Percentiles rank a stretch among this genome's conserved stretches.
These are phyloP conservation scores for Deilephila elpenor DNA, from an alignment of 2,888 invertebrate species.

Conservation along the genomic window DNA sequence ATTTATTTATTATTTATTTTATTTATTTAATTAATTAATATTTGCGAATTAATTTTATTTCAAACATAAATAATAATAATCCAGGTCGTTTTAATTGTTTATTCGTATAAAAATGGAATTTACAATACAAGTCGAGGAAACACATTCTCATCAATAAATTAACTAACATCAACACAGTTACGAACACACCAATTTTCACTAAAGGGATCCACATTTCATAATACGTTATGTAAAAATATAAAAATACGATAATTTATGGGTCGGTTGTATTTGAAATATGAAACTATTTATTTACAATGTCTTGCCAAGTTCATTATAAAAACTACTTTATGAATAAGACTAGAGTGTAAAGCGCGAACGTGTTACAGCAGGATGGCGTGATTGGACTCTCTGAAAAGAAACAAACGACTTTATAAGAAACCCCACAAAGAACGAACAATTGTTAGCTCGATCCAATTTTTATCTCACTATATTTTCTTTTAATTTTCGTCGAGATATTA, in stretches of 20 bases:
- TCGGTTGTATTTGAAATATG: not conserved
- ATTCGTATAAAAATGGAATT: conserved; percentile 1
- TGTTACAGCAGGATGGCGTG: conserved; percentile 38
- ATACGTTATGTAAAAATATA: not conserved
- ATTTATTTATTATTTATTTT: too few relatives aligned
- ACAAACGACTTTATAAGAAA: conserved; percentile 10
- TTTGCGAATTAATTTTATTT: too few relatives aligned
- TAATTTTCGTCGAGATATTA: not conserved
- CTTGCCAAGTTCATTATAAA: not conserved
- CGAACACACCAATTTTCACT: not conserved
- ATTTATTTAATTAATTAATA: too few relatives aligned
- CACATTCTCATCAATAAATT: not conserved
- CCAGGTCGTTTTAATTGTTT: not conserved
- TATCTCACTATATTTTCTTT: not conserved
- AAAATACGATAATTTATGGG: conserved; percentile 9
- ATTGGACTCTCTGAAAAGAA: conserved; percentile 49
- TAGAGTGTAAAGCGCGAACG: conserved; percentile 40
- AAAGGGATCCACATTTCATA: not conserved
- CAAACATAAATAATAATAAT: not conserved
- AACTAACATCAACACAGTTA: not conserved
- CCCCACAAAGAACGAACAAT: not conserved
- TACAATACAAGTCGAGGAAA: not conserved
- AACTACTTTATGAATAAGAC: conserved; percentile 39
- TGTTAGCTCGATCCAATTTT: not conserved
- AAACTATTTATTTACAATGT: conserved; percentile 16